Percentiles rank a stretch among this genome's conserved stretches.
Evolutionary conservation across 2,797 vertebrate genomes (phyloP).

Genomic region (Acropternis orthonyx): DNA sequence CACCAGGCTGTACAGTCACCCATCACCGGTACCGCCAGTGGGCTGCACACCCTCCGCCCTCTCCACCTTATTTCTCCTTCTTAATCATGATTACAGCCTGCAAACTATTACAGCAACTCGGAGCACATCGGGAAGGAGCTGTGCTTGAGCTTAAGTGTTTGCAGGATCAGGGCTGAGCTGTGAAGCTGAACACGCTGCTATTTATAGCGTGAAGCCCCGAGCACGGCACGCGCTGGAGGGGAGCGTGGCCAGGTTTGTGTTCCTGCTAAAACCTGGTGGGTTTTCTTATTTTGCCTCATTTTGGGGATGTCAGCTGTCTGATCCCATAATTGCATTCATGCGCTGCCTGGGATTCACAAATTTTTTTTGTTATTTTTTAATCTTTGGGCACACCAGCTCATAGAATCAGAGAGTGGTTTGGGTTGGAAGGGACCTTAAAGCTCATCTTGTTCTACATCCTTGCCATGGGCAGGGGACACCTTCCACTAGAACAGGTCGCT

Average conservation of each 20-base stretch:
- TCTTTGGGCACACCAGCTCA: neutral
- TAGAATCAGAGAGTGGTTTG: neutral
- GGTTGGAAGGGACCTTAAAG: neutral
- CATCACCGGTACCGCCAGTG: rapidly evolving
- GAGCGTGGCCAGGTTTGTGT: rapidly evolving
- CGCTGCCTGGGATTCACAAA: neutral
- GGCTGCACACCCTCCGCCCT: neutral
- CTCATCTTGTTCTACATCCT: neutral
- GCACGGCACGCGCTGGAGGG: neutral
- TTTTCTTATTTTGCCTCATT: neutral
- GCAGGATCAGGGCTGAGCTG: neutral
- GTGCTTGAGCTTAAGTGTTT: neutral
- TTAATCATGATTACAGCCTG: neutral
- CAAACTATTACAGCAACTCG: neutral
- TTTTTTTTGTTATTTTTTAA: neutral
- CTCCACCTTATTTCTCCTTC: neutral
- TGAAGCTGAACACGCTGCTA: neutral
- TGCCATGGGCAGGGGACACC: neutral
- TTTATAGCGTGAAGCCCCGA: neutral
- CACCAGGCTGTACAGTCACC: neutral
- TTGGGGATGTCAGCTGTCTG: neutral
- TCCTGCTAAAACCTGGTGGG: neutral
- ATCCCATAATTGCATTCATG: neutral
- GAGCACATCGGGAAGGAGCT: neutral
- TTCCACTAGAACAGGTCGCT: neutral